These are phyloP conservation scores for Tenthredo amoena DNA, from an alignment of 2,888 invertebrate species.

Conservation along the genomic window DNA sequence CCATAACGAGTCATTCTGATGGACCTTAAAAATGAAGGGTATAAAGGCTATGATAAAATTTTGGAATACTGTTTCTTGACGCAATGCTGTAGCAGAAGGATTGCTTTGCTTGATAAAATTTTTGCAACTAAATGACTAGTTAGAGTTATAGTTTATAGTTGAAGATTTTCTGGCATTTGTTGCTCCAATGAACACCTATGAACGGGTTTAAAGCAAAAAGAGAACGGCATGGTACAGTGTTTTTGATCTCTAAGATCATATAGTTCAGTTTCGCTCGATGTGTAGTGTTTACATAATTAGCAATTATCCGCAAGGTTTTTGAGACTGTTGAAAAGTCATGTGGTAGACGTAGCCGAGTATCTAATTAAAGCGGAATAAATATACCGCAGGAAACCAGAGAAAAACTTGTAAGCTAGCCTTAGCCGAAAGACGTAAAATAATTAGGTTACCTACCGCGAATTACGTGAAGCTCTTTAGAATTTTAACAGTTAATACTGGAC, in stretches of 20 bases:
- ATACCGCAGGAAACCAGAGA: neutral
- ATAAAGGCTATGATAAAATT: neutral
- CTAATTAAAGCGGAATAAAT: conserved; percentile 19
- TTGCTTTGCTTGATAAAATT: conserved; percentile 30
- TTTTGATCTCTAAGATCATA: conserved; percentile 1
- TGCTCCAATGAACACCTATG: neutral
- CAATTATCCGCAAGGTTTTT: conserved; percentile 25
- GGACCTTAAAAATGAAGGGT: neutral
- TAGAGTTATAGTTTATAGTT: conserved; percentile 17
- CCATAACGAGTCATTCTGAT: neutral
- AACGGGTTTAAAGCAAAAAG: neutral
- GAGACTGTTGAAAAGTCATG: conserved; percentile 20
- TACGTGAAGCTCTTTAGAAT: neutral
- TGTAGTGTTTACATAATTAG: conserved; percentile 43
- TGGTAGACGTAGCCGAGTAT: conserved; percentile 41
- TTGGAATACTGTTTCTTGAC: neutral
- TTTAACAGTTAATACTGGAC: neutral
- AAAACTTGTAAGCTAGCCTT: neutral
- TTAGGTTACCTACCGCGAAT: neutral
- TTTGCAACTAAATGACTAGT: conserved; percentile 28
- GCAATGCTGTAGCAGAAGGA: conserved; percentile 1
- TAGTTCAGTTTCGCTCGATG: conserved; percentile 35
- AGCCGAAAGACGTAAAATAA: neutral
- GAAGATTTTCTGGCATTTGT: conserved; percentile 4
- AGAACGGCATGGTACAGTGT: conserved; percentile 20